Conservation (phyloP, 2,888 invertebrate genomes). For the Ptilodon capucinus region DNA sequence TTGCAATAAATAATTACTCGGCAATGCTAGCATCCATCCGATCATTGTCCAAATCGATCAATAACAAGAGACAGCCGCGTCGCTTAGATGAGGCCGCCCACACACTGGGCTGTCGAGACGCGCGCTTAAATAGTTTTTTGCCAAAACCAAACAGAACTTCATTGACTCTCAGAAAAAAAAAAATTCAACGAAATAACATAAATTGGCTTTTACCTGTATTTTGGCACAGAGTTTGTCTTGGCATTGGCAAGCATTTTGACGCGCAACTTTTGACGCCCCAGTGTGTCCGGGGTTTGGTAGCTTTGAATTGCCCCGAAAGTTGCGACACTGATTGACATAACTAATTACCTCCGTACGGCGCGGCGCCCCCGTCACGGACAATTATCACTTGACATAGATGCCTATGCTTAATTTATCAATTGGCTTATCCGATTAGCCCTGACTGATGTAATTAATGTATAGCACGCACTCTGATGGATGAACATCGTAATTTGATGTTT, state of each 20-base stretch:
- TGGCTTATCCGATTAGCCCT: slow-evolving; percentile 39
- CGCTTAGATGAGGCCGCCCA: not conserved
- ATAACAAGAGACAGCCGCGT: not conserved
- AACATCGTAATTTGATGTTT: slow-evolving; percentile 30
- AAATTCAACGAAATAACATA: too few species aligned
- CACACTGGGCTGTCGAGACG: too few species aligned
- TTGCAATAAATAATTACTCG: not conserved
- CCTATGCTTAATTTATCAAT: slow-evolving; percentile 30
- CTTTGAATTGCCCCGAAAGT: slow-evolving; percentile 2
- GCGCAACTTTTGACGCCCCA: too few species aligned
- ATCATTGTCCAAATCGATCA: not conserved
- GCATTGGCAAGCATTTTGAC: too few species aligned
- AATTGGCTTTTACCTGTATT: too few species aligned
- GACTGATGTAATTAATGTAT: slow-evolving; percentile 40
- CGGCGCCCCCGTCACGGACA: slow-evolving; percentile 2
- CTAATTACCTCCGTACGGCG: slow-evolving; percentile 22
- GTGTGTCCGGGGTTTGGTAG: too few species aligned
- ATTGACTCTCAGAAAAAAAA: too few species aligned
- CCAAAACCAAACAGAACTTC: too few species aligned
- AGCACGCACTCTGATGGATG: slow-evolving; percentile 32
- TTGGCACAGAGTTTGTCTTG: too few species aligned
- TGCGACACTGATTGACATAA: slow-evolving; percentile 5
- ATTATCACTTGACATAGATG: slow-evolving; percentile 35
- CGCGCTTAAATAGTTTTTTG: too few species aligned
- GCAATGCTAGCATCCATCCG: not conserved